Percentiles rank a stretch among this genome's conserved stretches.
Evolutionary conservation across 2,113 vertebrate genomes (phyloP).

Genomic region (Rynchops niger): DNA sequence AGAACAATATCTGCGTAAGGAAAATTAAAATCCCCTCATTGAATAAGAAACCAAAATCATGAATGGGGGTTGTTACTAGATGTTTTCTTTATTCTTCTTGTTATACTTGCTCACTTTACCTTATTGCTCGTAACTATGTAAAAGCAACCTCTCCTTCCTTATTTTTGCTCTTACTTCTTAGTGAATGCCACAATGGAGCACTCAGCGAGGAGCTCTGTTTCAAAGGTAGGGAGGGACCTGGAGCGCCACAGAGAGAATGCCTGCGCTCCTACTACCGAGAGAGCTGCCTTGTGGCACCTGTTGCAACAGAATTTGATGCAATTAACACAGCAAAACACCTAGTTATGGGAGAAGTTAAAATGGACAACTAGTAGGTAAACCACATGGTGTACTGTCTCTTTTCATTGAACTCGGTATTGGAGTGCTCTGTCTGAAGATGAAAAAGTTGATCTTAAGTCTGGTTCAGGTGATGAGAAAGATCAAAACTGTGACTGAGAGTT

Average conservation of each 20-base stretch:
- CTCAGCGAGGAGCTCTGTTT: neutral
- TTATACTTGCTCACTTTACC: fast-evolving
- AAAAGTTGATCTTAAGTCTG: neutral
- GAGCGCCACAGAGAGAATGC: neutral
- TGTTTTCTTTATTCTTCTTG: neutral
- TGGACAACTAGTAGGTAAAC: neutral
- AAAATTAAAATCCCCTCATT: neutral
- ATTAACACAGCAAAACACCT: neutral
- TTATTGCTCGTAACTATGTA: neutral
- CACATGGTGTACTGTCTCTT: neutral
- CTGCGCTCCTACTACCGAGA: neutral
- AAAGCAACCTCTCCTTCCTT: neutral
- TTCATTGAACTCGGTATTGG: neutral
- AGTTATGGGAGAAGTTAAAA: neutral
- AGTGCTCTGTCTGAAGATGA: neutral
- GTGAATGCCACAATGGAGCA: neutral
- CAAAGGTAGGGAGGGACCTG: neutral
- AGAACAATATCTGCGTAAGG: neutral
- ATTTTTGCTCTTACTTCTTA: neutral
- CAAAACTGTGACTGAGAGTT: neutral
- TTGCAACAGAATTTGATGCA: neutral
- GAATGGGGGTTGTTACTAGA: neutral
- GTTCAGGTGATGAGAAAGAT: neutral
- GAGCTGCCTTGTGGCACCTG: neutral
- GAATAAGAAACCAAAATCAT: neutral